Evolutionary conservation across 2,113 vertebrate genomes (phyloP), one percentile per base, ranked within the genome.

Genomic region (Bombycilla garrulus): DNA sequence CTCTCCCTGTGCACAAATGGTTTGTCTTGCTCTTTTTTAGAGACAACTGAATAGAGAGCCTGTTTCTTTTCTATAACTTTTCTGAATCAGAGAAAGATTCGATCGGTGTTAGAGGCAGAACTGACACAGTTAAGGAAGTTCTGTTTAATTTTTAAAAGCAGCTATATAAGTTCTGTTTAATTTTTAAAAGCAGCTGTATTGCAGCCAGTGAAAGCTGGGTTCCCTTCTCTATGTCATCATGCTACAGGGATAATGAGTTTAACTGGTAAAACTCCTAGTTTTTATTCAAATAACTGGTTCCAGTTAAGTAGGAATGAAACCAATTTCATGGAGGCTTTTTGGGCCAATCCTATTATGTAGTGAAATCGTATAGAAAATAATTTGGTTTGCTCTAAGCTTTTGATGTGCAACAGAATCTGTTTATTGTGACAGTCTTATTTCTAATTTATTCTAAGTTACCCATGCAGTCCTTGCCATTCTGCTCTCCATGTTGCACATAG

Each of bases 281-380:
- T 95, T 90, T 83, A 85, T 94, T 86, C 35, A 78, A 54, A 71
- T 78, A 73, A 81, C 21, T 90, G 18, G 28, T 81, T 83, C 42
- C 4, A 2, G 29, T 42, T 66, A 92, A 76, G 45, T 44, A 88
- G 9, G 19, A 88, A 4, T 56, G 31, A 93, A 94, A 80, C 18
- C 64, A 86, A 56, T 93, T 95, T 88, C 71, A 93, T 78, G 64
- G 51, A 88, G 29, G 11, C 22, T 92, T 93, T 90, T 91, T 67
- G 33, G 72, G 42, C 79, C 73, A 89, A 76, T 86, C 31, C n/a
- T 87, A 81, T 92, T 93, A 92, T 25, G 24, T 72, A 5, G 36
- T 81, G 72, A 97, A 96, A 95, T 72, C 33, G 42, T 81, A 95
- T 23, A 92, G 82, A 94, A 93, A 86, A 91, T 93, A 10, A 72